phyloP scores from a whole-genome alignment of 2,113 vertebrate species.

The Ploceus nigricollis region DNA sequence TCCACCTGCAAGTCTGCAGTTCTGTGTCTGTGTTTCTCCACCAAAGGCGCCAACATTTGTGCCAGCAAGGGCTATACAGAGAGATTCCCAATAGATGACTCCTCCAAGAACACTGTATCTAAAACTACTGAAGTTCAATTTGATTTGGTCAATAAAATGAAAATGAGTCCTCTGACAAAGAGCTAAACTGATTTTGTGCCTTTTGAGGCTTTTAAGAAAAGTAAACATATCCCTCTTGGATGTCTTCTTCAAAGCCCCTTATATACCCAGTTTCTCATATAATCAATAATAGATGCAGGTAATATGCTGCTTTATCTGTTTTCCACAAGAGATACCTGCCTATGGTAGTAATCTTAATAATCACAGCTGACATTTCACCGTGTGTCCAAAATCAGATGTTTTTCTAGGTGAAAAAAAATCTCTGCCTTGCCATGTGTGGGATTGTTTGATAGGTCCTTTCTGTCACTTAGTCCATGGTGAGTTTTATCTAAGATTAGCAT shows the following conservation, averaged over 20 bases:
- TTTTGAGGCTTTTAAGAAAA: not conserved
- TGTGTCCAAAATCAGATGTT: not conserved
- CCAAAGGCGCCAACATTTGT: not conserved
- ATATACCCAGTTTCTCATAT: not conserved
- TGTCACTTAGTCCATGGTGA: rapidly evolving
- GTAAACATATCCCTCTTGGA: not conserved
- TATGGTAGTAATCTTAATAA: not conserved
- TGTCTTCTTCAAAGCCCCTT: not conserved
- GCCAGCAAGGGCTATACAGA: not conserved
- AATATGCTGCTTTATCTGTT: not conserved
- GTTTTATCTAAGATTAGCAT: not conserved
- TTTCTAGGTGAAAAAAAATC: not conserved
- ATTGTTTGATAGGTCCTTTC: not conserved
- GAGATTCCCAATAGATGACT: not conserved
- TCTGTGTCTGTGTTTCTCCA: not conserved
- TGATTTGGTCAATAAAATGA: not conserved
- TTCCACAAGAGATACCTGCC: not conserved
- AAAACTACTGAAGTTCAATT: not conserved
- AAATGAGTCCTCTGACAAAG: not conserved
- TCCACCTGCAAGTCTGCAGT: not conserved
- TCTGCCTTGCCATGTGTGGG: not conserved
- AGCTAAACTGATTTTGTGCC: not conserved
- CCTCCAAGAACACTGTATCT: not conserved
- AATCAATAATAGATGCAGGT: not conserved
- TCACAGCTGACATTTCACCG: not conserved